These are phyloP conservation scores for Sceloporus tristichus DNA, from an alignment of 2,113 vertebrate species.

Conservation along the genomic window DNA sequence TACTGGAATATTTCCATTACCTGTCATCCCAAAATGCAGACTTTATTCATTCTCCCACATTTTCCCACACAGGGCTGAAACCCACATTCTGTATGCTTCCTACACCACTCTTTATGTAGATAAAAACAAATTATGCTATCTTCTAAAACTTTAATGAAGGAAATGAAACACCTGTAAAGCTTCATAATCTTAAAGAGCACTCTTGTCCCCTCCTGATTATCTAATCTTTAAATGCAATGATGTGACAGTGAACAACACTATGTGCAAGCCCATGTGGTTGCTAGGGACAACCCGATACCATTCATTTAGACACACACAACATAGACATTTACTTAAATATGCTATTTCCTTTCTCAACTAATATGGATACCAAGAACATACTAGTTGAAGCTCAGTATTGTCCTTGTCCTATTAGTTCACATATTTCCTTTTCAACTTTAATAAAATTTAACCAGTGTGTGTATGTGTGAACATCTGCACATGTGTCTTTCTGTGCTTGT, in stretches of 20 bases:
- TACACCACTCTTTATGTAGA: not conserved
- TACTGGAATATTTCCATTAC: not conserved
- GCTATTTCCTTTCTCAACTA: not conserved
- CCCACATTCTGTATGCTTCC: not conserved
- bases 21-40: not conserved
- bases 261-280: constrained; percentile 6
- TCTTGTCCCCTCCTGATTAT: not conserved
- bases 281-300: constrained; percentile 12
- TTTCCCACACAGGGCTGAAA: not conserved
- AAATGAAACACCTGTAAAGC: not conserved
- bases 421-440: not conserved
- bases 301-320: constrained; percentile 15
- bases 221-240: not conserved
- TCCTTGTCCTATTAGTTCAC: not conserved
- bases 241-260: not conserved
- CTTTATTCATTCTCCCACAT: not conserved
- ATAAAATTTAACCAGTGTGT: no score
- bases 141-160: constrained; percentile 13
- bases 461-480: not conserved
- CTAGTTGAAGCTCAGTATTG: not conserved
- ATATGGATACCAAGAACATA: not conserved
- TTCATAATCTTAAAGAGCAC: not conserved
- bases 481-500: not conserved
- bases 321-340: not conserved
- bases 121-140: constrained; percentile 4